Conservation (phyloP, 2,797 vertebrate species). For the Eleutherodactylus coqui region DNA sequence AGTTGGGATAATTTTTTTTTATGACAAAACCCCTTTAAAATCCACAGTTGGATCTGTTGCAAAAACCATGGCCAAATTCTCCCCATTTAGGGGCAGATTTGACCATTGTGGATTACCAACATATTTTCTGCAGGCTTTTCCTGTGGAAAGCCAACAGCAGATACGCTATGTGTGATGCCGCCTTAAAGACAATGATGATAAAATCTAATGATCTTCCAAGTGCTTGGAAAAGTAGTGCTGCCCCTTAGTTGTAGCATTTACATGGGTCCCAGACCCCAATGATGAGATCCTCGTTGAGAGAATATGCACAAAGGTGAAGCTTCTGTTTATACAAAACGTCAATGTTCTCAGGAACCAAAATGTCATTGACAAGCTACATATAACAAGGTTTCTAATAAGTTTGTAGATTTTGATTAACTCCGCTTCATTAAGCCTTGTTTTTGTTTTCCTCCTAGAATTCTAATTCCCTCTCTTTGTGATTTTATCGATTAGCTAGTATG, state of each 20-base stretch:
- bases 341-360: background rate
- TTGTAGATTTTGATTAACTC: slow-evolving; percentile 18
- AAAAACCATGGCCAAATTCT: too few species aligned
- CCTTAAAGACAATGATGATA: background rate
- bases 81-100: too few species aligned
- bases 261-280: background rate
- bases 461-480: slow-evolving; percentile 29
- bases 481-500: slow-evolving; percentile 32
- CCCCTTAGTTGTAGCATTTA: background rate
- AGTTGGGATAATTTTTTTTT: too few species aligned
- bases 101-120: too few species aligned
- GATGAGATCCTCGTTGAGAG: background rate
- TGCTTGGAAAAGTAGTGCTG: background rate
- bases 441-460: slow-evolving; percentile 8
- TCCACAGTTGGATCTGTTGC: too few species aligned
- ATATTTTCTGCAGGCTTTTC: too few species aligned
- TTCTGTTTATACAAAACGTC: background rate
- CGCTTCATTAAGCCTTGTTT: slow-evolving; percentile 1
- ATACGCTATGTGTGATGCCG: too few species aligned
- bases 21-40: too few species aligned
- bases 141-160: too few species aligned
- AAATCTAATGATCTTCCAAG: too few species aligned
- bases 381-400: slow-evolving; percentile 6
- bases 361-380: background rate
- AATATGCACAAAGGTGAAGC: background rate